Evolutionary conservation across 2,113 vertebrate genomes (phyloP), one percentile per base, ranked within the genome.

Genomic region (Tauraco erythrolophus): DNA sequence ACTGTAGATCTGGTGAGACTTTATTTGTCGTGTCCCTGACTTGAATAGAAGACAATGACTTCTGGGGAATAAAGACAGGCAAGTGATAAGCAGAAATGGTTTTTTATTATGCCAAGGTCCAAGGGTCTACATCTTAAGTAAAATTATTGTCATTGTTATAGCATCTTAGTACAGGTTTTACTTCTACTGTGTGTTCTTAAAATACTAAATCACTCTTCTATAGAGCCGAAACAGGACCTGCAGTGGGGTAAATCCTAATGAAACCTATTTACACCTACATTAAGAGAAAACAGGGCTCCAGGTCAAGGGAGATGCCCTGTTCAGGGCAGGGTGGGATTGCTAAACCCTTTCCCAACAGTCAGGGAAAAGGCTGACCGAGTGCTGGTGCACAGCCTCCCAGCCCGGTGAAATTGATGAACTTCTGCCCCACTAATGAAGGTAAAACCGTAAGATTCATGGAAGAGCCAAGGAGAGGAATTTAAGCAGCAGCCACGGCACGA

Each of bases 31-130:
- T 64, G 9, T 93, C 92, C 48, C 76, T 97, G 75, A 97, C 92
- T 92, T 69, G 72, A 84, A 97, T 2, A 48, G 97, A 96, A 64
- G 97, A 97, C 19, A 92, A 72, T 2, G 97, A 97, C 61, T 95
- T 96, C 98, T 98, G 62, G 24, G 74, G 83, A 92, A 88, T 23
- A 86, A 94, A 92, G 62, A 43, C n/a, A 79, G 27, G 7, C 27
- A 84, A 75, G 22, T 10, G 4, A n/a, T 64, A 82, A 91, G 33
- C 5, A 41, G 8, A 66, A 62, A 25, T 3, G 4, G 4, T 1
- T 0, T 51, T 87, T 54, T 74, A 22, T 21, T 31, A 48, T 39
- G 71, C 83, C 50, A 37, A 57, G 2, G 12, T 65, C 19, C 19
- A 51, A 50, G 30, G 16, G 24, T 19, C 35, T 68, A 43, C 7